Percentiles rank a stretch among this genome's conserved stretches.
Evolutionary conservation across 2,888 invertebrate species (phyloP).

Genomic region (Teleiodes luculella): DNA sequence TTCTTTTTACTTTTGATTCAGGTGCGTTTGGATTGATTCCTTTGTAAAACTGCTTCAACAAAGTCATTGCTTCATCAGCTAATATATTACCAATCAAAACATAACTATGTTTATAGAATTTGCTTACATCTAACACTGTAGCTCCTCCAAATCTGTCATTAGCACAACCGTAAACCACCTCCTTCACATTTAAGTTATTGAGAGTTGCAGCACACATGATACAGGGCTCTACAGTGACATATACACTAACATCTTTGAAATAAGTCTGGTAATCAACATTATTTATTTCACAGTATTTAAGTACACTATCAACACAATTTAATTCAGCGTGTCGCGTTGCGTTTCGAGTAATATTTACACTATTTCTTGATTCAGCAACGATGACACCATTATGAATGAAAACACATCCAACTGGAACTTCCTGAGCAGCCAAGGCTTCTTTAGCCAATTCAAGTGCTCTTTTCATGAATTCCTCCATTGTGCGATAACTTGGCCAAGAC

Average conservation of each 20-base stretch:
- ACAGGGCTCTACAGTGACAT: conserved; percentile 98
- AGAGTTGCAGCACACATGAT: conserved; percentile 97
- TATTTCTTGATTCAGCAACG: conserved; percentile 91
- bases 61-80: conserved; percentile 88
- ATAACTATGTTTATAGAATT: conserved; percentile 78
- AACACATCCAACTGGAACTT: conserved; percentile 99
- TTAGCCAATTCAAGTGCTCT: conserved; percentile 86
- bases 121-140: conserved; percentile 91
- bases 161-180: conserved; percentile 93
- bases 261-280: conserved; percentile 74
- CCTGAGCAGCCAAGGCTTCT: conserved; percentile 87
- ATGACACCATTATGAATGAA: conserved; percentile 85
- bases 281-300: conserved; percentile 80
- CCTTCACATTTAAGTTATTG: conserved; percentile 83
- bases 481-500: too few relatives aligned
- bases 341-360: conserved; percentile 94
- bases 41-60: conserved; percentile 96
- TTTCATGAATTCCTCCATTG: conserved; percentile 83
- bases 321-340: conserved; percentile 98
- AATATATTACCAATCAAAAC: conserved; percentile 82
- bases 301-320: conserved; percentile 91
- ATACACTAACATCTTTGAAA: conserved; percentile 82
- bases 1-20: conserved; percentile 80
- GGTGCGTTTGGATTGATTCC: conserved; percentile 94
- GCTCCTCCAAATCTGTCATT: conserved; percentile 98